Conservation (phyloP, 2,113 vertebrate species). For the Eretmodus cyanostictus region DNA sequence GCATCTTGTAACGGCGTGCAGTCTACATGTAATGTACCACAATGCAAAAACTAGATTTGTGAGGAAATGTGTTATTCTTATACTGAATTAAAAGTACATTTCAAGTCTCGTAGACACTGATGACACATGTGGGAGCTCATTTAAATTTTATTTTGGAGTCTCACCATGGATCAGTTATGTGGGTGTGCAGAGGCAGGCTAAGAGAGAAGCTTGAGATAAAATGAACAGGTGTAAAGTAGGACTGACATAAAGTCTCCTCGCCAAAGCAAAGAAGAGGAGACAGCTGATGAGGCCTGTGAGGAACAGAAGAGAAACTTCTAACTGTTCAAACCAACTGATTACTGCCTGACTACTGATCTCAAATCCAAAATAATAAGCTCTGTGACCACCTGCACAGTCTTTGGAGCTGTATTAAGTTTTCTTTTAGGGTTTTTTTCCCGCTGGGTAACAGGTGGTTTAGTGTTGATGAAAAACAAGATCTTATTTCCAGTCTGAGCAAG, state of each 20-base stretch:
- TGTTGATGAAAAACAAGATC: not conserved
- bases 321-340: not conserved
- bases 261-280: not conserved
- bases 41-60: not conserved
- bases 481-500: not conserved
- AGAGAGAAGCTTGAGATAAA: not conserved
- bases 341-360: not conserved
- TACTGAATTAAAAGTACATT: not conserved
- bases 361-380: not conserved
- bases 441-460: not conserved
- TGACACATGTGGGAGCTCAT: not conserved
- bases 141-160: not conserved
- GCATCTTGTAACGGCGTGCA: not conserved
- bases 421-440: accelerated
- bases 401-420: not conserved
- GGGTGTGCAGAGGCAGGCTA: not conserved
- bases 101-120: not conserved
- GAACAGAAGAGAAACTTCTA: not conserved
- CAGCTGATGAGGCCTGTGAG: not conserved
- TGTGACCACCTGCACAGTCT: not conserved
- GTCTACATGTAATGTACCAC: not conserved
- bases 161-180: not conserved
- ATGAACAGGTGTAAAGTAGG: not conserved
- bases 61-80: not conserved
- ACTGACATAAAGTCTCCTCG: not conserved